Conservation (phyloP, 2,113 vertebrate genomes). For the Cynopterus brachyotis region DNA sequence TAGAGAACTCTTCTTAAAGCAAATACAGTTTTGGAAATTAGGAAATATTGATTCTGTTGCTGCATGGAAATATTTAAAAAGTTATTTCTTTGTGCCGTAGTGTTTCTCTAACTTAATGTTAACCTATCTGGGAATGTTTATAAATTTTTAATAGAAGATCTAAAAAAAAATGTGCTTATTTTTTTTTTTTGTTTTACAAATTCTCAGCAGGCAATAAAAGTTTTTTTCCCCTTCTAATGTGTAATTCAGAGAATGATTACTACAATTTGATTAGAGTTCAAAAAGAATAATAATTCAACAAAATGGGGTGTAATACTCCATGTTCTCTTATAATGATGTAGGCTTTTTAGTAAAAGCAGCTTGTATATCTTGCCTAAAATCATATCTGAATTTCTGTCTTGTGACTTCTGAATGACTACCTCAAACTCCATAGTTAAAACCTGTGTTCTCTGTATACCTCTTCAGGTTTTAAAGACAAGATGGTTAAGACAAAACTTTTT, state of each 20-base stretch:
- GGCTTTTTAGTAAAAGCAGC: not conserved
- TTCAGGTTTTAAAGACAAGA: not conserved
- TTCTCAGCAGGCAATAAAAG: not conserved
- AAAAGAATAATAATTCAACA: not conserved
- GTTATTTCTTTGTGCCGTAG: conserved; percentile 2
- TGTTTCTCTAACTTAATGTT: conserved; percentile 34
- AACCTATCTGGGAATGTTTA: conserved; percentile 17
- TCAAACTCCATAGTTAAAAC: not conserved
- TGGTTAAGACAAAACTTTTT: not conserved
- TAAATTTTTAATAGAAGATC: conserved; percentile 30
- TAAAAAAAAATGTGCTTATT: not conserved
- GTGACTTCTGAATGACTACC: not conserved
- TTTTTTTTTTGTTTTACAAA: conserved; percentile 2
- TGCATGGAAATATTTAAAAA: conserved; percentile 33
- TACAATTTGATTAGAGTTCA: not conserved
- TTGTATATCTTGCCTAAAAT: not conserved
- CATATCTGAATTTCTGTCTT: conserved; percentile 34
- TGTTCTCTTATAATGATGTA: not conserved
- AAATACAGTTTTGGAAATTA: not conserved
- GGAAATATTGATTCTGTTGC: conserved; percentile 5
- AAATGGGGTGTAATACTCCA: not conserved
- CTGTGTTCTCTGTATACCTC: not conserved
- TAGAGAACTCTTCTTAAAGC: conserved; percentile 40
- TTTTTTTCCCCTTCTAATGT: not conserved
- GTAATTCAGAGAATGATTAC: conserved; percentile 1